Conservation (phyloP, 1,140 invertebrate genomes). For the Homarus americanus region DNA sequence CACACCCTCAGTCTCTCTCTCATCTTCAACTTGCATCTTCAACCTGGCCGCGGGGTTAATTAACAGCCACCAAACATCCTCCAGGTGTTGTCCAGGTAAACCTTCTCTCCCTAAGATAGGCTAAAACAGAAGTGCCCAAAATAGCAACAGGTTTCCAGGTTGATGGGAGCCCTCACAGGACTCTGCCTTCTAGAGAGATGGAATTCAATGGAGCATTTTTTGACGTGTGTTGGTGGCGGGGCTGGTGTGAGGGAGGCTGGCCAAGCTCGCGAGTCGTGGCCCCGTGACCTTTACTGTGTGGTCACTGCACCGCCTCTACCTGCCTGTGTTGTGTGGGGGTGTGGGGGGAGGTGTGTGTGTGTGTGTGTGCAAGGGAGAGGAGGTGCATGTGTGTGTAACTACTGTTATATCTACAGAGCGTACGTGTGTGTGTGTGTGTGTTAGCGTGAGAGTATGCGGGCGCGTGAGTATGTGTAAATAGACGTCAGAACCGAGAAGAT, state of each 20-base stretch:
- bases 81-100: neutral
- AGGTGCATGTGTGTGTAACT: slow-evolving; percentile 50
- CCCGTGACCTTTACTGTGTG: slow-evolving; percentile 57
- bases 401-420: no score
- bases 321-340: slow-evolving; percentile 49
- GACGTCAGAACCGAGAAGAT: no score
- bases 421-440: slow-evolving; percentile 48
- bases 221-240: neutral
- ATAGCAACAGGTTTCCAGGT: no score
- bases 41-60: neutral
- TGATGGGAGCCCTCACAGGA: no score
- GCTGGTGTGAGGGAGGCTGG: slow-evolving; percentile 3
- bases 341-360: slow-evolving; percentile 54
- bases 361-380: slow-evolving; percentile 61
- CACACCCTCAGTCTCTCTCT: neutral
- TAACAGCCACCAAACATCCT: neutral
- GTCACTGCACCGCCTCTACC: slow-evolving; percentile 26
- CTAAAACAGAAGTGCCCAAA: no score
- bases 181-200: neutral
- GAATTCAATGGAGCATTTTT: neutral
- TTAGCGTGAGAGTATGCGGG: slow-evolving; percentile 24
- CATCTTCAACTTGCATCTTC: neutral
- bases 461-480: slow-evolving; percentile 37
- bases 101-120: neutral
- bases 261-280: neutral